These are phyloP conservation scores for Cephus nigrinus DNA, from an alignment of 2,888 invertebrate genomes.

Conservation along the genomic window DNA sequence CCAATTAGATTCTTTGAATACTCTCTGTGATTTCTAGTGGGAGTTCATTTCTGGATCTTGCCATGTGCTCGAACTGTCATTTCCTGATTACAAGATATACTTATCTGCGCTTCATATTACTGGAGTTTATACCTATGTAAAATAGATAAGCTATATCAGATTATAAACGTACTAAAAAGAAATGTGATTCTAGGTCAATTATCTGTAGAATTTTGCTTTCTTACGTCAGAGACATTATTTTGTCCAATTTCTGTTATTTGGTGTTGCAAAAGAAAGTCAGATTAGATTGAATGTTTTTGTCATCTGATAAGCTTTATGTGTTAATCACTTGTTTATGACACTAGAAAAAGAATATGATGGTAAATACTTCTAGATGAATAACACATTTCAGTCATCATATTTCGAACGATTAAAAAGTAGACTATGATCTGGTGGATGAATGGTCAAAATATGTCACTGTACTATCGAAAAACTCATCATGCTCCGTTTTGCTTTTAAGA, in stretches of 20 bases:
- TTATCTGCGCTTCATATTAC: neutral
- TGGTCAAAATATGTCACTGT: neutral
- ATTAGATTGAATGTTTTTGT: neutral
- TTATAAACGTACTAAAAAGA: neutral
- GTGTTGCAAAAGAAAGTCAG: neutral
- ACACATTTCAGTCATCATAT: neutral
- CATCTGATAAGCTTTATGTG: neutral
- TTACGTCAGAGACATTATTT: neutral
- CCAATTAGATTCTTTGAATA: neutral
- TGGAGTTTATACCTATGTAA: neutral
- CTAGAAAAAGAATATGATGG: neutral
- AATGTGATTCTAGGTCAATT: neutral
- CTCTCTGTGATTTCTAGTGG: neutral
- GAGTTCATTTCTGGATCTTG: neutral
- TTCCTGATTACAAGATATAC: neutral
- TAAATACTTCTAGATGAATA: neutral
- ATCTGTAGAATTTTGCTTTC: neutral
- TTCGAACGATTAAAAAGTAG: neutral
- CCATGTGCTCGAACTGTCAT: neutral
- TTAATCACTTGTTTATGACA: neutral
- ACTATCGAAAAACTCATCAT: neutral
- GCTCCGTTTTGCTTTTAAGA: neutral
- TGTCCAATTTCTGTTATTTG: neutral
- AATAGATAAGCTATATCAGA: neutral
- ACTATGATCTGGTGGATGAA: neutral